phyloP scores from a whole-genome alignment of 2,888 invertebrate species.

The Lasius platythorax region DNA sequence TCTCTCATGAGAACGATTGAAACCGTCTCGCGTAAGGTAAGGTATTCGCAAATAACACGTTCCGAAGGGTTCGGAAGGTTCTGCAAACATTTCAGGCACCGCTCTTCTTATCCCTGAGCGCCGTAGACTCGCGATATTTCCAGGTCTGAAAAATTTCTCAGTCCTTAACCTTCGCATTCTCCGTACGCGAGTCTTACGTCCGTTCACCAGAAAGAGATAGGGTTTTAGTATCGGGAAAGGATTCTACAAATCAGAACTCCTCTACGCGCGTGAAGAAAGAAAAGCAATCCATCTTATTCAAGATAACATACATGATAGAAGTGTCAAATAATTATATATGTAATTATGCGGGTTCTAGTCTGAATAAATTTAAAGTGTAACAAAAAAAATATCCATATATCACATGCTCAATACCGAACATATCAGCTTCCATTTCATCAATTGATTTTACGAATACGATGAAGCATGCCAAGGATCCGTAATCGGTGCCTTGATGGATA shows the following conservation, averaged over 20 bases:
- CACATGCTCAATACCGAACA: not conserved
- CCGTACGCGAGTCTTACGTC: not conserved
- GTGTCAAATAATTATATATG: not conserved
- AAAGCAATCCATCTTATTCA: not conserved
- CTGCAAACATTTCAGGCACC: slow-evolving; percentile 74
- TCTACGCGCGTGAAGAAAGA: not conserved
- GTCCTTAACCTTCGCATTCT: slow-evolving; percentile 39
- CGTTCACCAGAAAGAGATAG: not conserved
- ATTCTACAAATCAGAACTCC: not conserved
- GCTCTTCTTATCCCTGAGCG: slow-evolving; percentile 69
- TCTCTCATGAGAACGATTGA: slow-evolving; percentile 73
- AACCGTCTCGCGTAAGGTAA: slow-evolving; percentile 68
- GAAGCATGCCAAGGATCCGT: slow-evolving; percentile 13
- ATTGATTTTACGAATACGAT: slow-evolving; percentile 1
- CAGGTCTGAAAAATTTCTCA: slow-evolving; percentile 57
- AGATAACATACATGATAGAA: not conserved
- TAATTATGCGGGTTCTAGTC: not conserved
- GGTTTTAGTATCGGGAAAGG: not conserved
- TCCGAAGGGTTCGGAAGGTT: slow-evolving; percentile 69
- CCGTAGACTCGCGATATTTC: slow-evolving; percentile 61
- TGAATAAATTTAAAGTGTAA: not conserved
- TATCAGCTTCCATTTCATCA: not conserved
- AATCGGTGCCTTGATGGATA: slow-evolving; percentile 38
- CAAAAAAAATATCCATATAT: not conserved
- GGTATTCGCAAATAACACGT: slow-evolving; percentile 78